These are phyloP conservation scores for Eudemis profundana DNA, from an alignment of 2,888 invertebrate genomes.

Conservation along the genomic window DNA sequence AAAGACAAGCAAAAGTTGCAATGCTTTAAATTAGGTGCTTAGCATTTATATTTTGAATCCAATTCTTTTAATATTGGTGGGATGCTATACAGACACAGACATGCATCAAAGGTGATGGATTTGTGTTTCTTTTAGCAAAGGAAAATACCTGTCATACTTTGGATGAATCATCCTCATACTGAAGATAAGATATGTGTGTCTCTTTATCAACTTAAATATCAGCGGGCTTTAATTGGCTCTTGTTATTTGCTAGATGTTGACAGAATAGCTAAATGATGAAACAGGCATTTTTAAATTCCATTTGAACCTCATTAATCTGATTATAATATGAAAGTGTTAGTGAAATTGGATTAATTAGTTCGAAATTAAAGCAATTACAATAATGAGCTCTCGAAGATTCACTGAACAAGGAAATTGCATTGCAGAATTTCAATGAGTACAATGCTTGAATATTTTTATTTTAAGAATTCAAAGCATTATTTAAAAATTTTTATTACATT, in stretches of 20 bases:
- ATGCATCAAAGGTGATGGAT: too few relatives aligned
- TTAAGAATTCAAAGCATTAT: too few relatives aligned
- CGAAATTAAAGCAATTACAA: conserved; percentile 17
- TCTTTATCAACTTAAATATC: conserved; percentile 22
- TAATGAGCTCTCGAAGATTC: neutral
- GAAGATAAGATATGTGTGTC: conserved; percentile 22
- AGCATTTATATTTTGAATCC: too few relatives aligned
- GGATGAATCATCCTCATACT: conserved; percentile 3
- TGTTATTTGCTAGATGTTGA: conserved; percentile 22
- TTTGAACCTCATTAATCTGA: conserved; percentile 35
- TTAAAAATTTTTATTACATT: too few relatives aligned
- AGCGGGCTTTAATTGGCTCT: conserved; percentile 17
- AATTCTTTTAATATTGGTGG: neutral
- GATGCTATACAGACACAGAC: too few relatives aligned
- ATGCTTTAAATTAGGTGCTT: too few relatives aligned
- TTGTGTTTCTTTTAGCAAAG: too few relatives aligned
- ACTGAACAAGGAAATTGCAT: neutral
- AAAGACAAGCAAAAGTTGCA: too few relatives aligned
- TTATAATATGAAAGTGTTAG: conserved; percentile 40
- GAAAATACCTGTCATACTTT: neutral
- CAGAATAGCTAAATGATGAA: neutral
- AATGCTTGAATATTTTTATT: too few relatives aligned
- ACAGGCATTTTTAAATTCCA: neutral
- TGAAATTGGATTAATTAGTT: conserved; percentile 30
- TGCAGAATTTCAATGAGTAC: too few relatives aligned